phyloP scores from a whole-genome alignment of 2,888 invertebrate genomes.

The Syritta pipiens region DNA sequence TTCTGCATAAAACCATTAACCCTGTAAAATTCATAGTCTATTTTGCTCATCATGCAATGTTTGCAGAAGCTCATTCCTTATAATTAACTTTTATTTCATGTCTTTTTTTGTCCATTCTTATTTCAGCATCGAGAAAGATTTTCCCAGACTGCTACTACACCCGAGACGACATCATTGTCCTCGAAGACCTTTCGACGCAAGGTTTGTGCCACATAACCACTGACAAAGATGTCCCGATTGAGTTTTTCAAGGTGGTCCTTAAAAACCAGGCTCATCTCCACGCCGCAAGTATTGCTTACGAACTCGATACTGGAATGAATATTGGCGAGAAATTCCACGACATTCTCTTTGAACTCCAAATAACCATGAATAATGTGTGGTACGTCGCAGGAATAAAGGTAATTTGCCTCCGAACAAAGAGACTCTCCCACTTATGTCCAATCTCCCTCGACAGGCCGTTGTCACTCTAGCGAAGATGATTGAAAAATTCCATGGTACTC shows the following conservation, averaged over 20 bases:
- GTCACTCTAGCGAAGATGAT: conserved; percentile 73
- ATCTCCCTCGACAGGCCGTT: conserved; percentile 70
- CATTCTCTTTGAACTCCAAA: conserved; percentile 70
- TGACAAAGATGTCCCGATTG: conserved; percentile 60
- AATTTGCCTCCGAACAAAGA: too few species aligned
- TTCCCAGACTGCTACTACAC: conserved; percentile 73
- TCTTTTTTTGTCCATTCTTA: too few species aligned
- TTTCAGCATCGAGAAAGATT: conserved; percentile 70
- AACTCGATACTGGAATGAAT: conserved; percentile 70
- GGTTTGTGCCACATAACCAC: conserved; percentile 70
- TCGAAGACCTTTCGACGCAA: conserved; percentile 73
- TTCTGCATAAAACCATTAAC: too few species aligned
- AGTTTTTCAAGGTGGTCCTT: conserved; percentile 72
- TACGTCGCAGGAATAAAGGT: conserved; percentile 74
- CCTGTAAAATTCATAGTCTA: too few species aligned
- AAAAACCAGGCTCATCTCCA: conserved; percentile 73
- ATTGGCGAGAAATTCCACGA: conserved; percentile 72
- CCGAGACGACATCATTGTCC: conserved; percentile 73
- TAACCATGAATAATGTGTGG: conserved; percentile 73
- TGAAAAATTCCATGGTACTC: conserved; percentile 72
- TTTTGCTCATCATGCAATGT: too few species aligned
- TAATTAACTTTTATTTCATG: too few species aligned
- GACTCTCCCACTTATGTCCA: not conserved
- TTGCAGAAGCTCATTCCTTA: too few species aligned
- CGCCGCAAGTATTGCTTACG: conserved; percentile 75